Evolutionary conservation across 2,113 vertebrate genomes (phyloP).

Genomic region (Sterrhoptilus dennistouni): DNA sequence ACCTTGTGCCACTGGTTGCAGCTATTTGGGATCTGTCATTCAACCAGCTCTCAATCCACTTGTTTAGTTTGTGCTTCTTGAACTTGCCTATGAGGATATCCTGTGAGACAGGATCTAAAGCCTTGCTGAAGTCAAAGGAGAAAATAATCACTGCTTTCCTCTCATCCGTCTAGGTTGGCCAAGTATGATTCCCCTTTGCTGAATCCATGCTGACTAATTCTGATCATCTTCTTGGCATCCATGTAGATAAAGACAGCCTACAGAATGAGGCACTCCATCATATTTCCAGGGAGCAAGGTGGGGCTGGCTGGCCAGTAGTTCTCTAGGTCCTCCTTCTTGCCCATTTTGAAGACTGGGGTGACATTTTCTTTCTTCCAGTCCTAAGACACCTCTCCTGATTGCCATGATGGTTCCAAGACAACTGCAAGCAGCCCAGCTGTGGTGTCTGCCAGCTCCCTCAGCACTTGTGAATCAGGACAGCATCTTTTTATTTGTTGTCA

Average conservation of each 20-base stretch:
- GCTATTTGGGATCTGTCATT: neutral
- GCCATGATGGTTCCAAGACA: neutral
- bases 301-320: neutral
- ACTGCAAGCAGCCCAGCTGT: neutral
- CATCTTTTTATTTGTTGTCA: neutral
- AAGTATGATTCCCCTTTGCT: neutral
- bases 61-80: accelerated
- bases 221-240: neutral
- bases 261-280: neutral
- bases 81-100: neutral
- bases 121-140: neutral
- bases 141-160: neutral
- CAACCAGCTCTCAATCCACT: neutral
- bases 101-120: neutral
- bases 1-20: neutral
- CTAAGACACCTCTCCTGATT: neutral
- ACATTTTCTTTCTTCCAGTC: neutral
- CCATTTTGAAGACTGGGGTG: neutral
- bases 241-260: neutral
- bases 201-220: neutral
- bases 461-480: neutral
- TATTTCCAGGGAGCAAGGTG: neutral
- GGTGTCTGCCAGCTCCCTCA: neutral
- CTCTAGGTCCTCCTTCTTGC: neutral
- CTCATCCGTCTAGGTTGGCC: neutral